Conservation (phyloP, 2,113 vertebrate species). For the Suricata suricatta region DNA sequence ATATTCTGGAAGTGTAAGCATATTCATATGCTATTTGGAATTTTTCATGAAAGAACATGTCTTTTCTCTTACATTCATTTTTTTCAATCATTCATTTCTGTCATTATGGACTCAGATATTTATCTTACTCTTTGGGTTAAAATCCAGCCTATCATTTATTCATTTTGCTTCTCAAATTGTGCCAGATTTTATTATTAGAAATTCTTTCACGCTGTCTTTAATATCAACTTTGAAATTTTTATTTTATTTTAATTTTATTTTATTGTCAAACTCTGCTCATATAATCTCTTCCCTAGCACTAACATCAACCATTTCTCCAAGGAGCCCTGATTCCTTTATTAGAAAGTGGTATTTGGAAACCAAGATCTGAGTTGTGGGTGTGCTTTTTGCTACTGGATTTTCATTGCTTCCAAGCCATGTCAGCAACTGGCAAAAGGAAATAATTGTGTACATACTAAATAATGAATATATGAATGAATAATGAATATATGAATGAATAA, state of each 20-base stretch:
- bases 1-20: background rate
- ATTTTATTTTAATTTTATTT: background rate
- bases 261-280: too few relatives aligned
- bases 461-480: background rate
- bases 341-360: background rate
- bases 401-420: background rate
- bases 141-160: background rate
- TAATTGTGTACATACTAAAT: background rate
- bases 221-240: background rate
- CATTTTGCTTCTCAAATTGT: background rate
- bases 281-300: background rate
- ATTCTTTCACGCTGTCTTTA: background rate
- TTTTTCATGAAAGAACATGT: background rate
- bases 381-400: background rate
- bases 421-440: background rate
- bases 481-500: too few relatives aligned
- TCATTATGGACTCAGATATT: background rate
- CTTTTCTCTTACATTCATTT: background rate
- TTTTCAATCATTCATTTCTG: background rate
- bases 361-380: background rate
- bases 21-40: background rate
- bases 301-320: background rate
- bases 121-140: background rate
- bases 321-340: background rate
- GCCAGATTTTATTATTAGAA: background rate